Evolutionary conservation across 1,140 invertebrate genomes (phyloP).

Genomic region (Scaptomyza pallida): DNA sequence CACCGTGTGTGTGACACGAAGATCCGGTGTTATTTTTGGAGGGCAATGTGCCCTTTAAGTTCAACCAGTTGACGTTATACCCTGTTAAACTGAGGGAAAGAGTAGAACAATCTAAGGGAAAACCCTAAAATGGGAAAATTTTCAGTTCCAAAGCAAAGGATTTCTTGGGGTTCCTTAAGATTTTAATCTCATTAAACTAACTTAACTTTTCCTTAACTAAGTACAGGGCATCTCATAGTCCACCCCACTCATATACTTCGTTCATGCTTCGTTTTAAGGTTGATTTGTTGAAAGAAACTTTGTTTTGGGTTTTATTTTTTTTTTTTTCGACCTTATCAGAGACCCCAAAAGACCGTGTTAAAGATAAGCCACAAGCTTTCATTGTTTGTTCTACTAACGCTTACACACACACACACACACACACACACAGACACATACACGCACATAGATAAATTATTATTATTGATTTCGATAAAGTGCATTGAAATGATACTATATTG

Average conservation of each 20-base stretch:
- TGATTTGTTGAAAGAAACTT: constrained; percentile 30
- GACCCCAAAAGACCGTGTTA: constrained; percentile 46
- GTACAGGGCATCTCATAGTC: neutral
- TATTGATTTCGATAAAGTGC: constrained; percentile 76
- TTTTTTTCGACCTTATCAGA: constrained; percentile 52
- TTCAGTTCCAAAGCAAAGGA: too few relatives aligned
- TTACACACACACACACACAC: constrained; percentile 7
- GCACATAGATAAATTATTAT: constrained; percentile 61
- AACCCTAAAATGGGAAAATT: too few relatives aligned
- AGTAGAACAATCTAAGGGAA: too few relatives aligned
- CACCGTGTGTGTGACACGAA: constrained; percentile 41
- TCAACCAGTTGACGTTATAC: constrained; percentile 11
- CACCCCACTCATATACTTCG: too few relatives aligned
- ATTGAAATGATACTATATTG: constrained; percentile 55
- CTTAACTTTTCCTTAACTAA: neutral
- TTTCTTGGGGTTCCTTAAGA: neutral
- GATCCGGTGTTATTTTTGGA: constrained; percentile 31
- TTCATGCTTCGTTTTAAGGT: constrained; percentile 25
- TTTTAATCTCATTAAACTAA: neutral
- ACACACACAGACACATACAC: constrained; percentile 29
- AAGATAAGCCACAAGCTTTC: constrained; percentile 68
- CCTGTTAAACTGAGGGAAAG: neutral
- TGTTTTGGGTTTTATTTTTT: constrained; percentile 2
- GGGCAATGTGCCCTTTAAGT: constrained; percentile 40
- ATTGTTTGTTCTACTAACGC: constrained; percentile 38